Evolutionary conservation across 2,113 vertebrate species (phyloP), one percentile per base, ranked within the genome.

Genomic region (Phycodurus eques): DNA sequence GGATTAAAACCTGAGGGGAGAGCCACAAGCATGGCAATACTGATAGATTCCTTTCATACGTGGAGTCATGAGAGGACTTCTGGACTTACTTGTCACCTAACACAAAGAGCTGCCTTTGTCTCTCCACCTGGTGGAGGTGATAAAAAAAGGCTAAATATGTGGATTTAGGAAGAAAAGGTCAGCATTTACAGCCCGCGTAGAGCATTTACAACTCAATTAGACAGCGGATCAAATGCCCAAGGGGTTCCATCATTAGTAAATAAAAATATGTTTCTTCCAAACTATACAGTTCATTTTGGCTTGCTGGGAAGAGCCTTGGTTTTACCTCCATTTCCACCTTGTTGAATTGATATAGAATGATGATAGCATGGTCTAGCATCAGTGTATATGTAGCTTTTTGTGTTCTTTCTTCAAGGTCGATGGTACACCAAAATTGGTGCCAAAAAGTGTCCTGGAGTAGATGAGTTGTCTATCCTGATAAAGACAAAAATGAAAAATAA

Each of bases 41-140:
- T 79, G 80, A 85, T 77, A 78, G 73, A 78, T 78, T 78, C 78
- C 73, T 83, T 83, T 88, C 81, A 80, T 72, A 70, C 31, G 22
- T 35, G 59, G 76, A 73, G 76, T 69, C 77, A 80, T 70, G 54
- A 85, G 80, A 81, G 74, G 76, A 73, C 49, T 65, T 72, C 63
- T 73, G 35, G 81, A 78, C 74, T 78, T 67, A 56, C 73, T 70
- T 62, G 73, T 79, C 76, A 73, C 75, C 54, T 71, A 65, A 79
- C 79, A 84, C 33, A 80, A 27, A 27, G 70, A 42, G 73, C 46
- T 62, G 67, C 72, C 82, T 87, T 88, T 90, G 82, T 86, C 63
- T 67, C 64, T n/a, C n/a, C n/a, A n/a, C n/a, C n/a, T 56, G 43
- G 42, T 63, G 31, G 53, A 59, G 47, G 35, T 31, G 61, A 75